These are phyloP conservation scores for Stigmatopora argus DNA, from an alignment of 2,113 vertebrate genomes.

Conservation along the genomic window DNA sequence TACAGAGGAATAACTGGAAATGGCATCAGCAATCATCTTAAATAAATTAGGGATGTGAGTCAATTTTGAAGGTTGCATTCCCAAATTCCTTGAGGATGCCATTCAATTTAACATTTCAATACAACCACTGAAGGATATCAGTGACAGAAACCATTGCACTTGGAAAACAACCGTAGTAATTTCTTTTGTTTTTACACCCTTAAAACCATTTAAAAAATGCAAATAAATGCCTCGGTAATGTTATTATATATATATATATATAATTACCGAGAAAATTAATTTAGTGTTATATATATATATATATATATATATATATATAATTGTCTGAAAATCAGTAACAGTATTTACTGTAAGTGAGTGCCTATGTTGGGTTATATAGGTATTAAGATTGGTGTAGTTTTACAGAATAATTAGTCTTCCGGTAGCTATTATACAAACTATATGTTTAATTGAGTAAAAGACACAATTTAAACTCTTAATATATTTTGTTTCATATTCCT, in stretches of 20 bases:
- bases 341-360: background rate
- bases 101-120: background rate
- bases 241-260: too few species aligned
- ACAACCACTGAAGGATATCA: background rate
- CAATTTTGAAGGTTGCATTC: background rate
- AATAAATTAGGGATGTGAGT: background rate
- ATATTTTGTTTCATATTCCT: background rate
- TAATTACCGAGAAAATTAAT: too few species aligned
- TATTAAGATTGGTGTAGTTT: background rate
- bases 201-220: too few species aligned
- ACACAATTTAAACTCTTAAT: background rate
- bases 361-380: background rate
- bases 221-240: background rate
- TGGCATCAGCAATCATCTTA: conserved; percentile 81
- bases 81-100: background rate
- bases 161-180: background rate
- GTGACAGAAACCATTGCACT: background rate
- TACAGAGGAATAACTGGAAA: conserved; percentile 95
- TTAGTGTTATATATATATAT: too few species aligned
- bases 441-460: background rate
- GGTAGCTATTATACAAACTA: conserved; percentile 27
- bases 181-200: too few species aligned
- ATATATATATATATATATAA: too few species aligned
- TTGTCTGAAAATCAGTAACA: too few species aligned
- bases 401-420: conserved; percentile 15